Base-by-base conservation (phyloP, 2,797 vertebrate species). In the Sebastes matsubarae region DNA sequence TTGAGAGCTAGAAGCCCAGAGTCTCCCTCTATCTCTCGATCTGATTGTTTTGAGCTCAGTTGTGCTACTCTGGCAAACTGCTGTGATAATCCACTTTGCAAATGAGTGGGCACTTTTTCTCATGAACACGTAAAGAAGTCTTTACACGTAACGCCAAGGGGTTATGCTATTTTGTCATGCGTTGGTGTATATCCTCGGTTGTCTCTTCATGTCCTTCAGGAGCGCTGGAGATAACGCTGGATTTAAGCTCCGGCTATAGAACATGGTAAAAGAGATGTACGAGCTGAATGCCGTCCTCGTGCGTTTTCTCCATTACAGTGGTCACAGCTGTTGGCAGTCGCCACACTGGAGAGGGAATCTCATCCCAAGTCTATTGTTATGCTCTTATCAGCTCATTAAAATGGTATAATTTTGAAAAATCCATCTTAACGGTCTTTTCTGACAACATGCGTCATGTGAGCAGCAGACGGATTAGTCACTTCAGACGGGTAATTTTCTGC, bases 331-430 rank as follows among this genome's bases (percentile, higher is more conserved):
- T 65, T 76, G 54, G 59, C 72, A 50, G 52, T 73, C 54, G 7
- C 10, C 65, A 57, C 73, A 55, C 81, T 68, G 24, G 46, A 36
- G 69, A 69, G 55, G 60, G 34, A 72, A 77, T 84, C 55, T 52
- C 77, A 85, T 79, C 81, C 78, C 24, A 0, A 10, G 58, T 58
- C 67, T 57, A 65, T 86, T 90, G 79, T 86, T 32, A 27, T 54
- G 68, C 67, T 83, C 87, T 76, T 87, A 89, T 89, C 85, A 69
- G 72, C 78, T 85, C 77, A 87, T 89, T 90, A 77, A 91, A 88
- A 78, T 65, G 54, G 73, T 63, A 72, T 83, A 61, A 83, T 82
- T 87, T 81, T 50, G 16, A 81, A 64, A 81, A 87, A 82, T 66
- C 66, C 81, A 85, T 81, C 78, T 68, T 54, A 77, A 75, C 46